These are phyloP conservation scores for Rhizoglyphus robini DNA, from an alignment of 1,140 invertebrate genomes.

Conservation along the genomic window DNA sequence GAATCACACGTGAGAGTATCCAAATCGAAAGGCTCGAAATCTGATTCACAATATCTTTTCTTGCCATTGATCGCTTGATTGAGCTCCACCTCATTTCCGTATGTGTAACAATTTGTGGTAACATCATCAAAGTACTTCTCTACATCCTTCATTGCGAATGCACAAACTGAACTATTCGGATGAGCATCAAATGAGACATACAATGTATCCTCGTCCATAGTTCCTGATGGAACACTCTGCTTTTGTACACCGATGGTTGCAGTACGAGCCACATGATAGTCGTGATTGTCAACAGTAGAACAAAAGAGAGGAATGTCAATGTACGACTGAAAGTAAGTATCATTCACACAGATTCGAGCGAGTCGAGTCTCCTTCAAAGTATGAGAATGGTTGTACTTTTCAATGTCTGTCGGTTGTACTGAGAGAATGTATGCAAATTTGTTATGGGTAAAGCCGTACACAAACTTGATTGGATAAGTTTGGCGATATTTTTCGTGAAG, in stretches of 20 bases:
- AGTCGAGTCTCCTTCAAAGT: constrained; percentile 24
- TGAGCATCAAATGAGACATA: too few relatives aligned
- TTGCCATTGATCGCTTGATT: too few relatives aligned
- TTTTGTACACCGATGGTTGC: not conserved
- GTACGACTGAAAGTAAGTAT: constrained; percentile 28
- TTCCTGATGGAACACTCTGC: too few relatives aligned
- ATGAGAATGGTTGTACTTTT: not conserved
- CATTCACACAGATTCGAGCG: constrained; percentile 26
- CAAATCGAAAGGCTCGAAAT: too few relatives aligned
- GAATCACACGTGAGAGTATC: too few relatives aligned
- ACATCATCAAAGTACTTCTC: too few relatives aligned
- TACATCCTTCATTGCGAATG: too few relatives aligned
- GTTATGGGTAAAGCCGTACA: not conserved
- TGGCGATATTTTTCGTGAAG: not conserved
- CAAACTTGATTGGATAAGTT: not conserved
- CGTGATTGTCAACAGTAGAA: not conserved
- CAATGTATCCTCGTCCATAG: too few relatives aligned
- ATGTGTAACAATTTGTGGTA: too few relatives aligned
- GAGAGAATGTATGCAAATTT: not conserved
- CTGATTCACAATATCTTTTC: too few relatives aligned
- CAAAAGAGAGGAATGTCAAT: constrained; percentile 28
- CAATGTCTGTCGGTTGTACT: not conserved
- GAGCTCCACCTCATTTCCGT: too few relatives aligned
- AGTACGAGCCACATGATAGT: not conserved
- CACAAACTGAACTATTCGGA: too few relatives aligned